Percentiles rank a stretch among this genome's conserved stretches.
Evolutionary conservation across 2,888 invertebrate species (phyloP).

Genomic region (Cerastoderma edule): DNA sequence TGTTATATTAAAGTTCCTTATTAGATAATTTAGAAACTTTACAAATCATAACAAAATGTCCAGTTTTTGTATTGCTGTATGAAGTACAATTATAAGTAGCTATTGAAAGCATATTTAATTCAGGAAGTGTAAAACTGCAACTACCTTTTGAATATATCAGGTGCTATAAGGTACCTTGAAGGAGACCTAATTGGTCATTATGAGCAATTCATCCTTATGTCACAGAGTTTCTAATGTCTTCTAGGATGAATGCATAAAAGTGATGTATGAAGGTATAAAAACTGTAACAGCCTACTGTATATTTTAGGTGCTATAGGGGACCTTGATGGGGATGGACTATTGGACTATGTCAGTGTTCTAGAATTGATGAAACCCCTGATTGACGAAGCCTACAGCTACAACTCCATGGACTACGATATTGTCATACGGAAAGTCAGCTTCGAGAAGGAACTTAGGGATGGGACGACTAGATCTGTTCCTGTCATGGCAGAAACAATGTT

Average conservation of each 20-base stretch:
- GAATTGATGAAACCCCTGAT: background rate
- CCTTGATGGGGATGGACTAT: slow-evolving; percentile 50
- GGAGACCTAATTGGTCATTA: background rate
- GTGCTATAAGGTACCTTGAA: too few relatives aligned
- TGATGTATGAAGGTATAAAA: too few relatives aligned
- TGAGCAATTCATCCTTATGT: background rate
- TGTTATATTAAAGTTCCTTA: too few relatives aligned
- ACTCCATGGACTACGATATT: background rate
- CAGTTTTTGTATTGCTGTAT: too few relatives aligned
- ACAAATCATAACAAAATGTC: too few relatives aligned
- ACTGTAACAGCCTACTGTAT: background rate
- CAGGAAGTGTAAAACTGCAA: too few relatives aligned
- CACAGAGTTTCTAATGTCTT: background rate
- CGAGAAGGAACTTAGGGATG: slow-evolving; percentile 20
- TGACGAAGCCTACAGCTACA: slow-evolving; percentile 17
- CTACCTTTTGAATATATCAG: background rate
- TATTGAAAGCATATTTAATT: too few relatives aligned
- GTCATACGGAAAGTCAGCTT: slow-evolving; percentile 43
- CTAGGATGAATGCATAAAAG: too few relatives aligned
- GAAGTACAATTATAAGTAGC: too few relatives aligned
- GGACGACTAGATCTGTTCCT: slow-evolving; percentile 20
- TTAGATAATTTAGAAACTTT: too few relatives aligned
- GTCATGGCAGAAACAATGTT: slow-evolving; percentile 19
- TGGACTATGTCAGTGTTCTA: slow-evolving; percentile 49
- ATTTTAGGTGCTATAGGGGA: slow-evolving; percentile 48